Conservation (phyloP, 1,140 invertebrate species). For the Macrobrachium rosenbergii region DNA sequence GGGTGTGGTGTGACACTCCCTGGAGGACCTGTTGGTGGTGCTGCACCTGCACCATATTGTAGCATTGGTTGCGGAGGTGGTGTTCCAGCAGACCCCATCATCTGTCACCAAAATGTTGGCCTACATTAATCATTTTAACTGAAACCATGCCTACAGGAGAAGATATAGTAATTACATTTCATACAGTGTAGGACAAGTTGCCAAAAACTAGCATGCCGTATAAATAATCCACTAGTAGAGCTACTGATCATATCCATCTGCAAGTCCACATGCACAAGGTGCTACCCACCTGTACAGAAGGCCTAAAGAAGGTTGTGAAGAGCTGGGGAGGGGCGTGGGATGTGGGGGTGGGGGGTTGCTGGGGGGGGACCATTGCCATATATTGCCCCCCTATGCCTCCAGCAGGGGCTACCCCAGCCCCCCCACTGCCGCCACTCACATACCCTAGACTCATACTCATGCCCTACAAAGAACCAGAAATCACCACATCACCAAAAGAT, state of each 20-base stretch:
- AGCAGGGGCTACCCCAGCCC: slow-evolving; percentile 51
- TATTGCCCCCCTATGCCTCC: slow-evolving; percentile 50
- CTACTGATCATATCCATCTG: slow-evolving; percentile 23
- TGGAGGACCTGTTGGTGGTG: slow-evolving; percentile 54
- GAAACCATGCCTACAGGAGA: neutral
- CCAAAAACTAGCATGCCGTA: neutral
- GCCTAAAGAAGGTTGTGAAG: slow-evolving; percentile 64
- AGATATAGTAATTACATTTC: slow-evolving; percentile 13
- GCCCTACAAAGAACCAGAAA: slow-evolving; percentile 63
- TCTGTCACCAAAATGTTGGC: slow-evolving; percentile 20
- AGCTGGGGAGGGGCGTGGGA: slow-evolving; percentile 63
- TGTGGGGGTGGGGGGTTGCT: slow-evolving; percentile 61
- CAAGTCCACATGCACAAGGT: slow-evolving; percentile 37
- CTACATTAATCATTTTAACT: too few species aligned
- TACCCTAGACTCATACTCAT: slow-evolving; percentile 58
- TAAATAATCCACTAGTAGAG: slow-evolving; percentile 30
- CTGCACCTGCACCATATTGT: slow-evolving; percentile 44
- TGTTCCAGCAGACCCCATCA: slow-evolving; percentile 57
- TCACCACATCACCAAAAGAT: slow-evolving; percentile 56
- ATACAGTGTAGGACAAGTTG: slow-evolving; percentile 39
- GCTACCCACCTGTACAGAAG: slow-evolving; percentile 57
- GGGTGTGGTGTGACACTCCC: slow-evolving; percentile 54
- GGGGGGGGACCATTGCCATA: slow-evolving; percentile 60
- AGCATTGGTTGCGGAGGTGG: slow-evolving; percentile 52
- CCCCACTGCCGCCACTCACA: slow-evolving; percentile 61